Conservation (phyloP, 2,797 vertebrate genomes). For the Strix occidentalis region DNA sequence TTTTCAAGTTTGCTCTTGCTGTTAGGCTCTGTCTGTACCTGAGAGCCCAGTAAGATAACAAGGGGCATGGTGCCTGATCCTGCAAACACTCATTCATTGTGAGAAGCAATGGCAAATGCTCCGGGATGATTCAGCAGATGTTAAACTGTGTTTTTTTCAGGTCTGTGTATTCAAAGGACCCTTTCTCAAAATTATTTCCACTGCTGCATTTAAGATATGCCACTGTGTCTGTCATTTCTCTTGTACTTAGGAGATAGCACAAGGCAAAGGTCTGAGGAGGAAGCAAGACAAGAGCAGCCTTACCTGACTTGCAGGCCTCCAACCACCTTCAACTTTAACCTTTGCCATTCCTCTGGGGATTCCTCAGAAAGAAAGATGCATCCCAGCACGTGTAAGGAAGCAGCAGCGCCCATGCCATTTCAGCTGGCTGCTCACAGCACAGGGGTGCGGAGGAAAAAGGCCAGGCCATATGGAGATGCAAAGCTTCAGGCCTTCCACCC, state of each 20-base stretch:
- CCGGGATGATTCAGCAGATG: background rate
- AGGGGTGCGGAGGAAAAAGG: background rate
- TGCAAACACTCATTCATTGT: background rate
- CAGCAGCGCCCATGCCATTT: background rate
- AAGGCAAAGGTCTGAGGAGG: background rate
- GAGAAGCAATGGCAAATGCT: background rate
- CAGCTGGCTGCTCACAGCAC: background rate
- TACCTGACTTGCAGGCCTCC: background rate
- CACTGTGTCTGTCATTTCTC: background rate
- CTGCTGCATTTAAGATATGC: background rate
- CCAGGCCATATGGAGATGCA: background rate
- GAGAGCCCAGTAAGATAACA: background rate
- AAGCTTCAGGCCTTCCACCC: background rate
- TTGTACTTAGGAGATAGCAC: background rate
- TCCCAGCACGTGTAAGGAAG: accelerated
- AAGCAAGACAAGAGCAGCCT: background rate
- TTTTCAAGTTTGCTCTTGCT: background rate
- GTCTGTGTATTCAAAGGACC: background rate
- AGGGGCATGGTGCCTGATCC: background rate
- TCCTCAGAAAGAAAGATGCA: background rate
- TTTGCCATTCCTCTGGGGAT: background rate
- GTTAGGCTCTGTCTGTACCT: background rate
- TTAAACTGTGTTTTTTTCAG: background rate
- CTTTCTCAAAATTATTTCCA: background rate
- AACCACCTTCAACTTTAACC: background rate